Conservation (phyloP, 2,888 invertebrate species). For the Oscheius myriophilus region DNA sequence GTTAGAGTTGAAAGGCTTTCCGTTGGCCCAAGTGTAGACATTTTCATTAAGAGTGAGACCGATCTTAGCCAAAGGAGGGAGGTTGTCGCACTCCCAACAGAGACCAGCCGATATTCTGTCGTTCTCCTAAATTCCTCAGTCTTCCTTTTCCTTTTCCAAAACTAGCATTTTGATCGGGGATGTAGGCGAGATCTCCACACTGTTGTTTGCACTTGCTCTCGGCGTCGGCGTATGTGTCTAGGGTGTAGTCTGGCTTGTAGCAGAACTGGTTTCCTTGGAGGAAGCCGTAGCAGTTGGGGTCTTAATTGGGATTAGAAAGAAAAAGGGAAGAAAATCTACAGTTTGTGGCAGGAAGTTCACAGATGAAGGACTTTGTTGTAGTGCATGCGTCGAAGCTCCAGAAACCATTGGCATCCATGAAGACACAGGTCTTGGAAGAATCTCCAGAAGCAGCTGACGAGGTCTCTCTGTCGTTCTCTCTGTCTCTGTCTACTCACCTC, state of each 20-base stretch:
- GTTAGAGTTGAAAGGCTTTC: conserved; percentile 11
- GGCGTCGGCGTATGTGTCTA: conserved; percentile 1
- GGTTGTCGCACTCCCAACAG: conserved; percentile 19
- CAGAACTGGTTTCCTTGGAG: conserved; percentile 12
- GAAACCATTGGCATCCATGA: conserved; percentile 6
- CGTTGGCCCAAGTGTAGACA: conserved; percentile 13
- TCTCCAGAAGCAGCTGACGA: conserved; percentile 2
- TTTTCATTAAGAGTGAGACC: conserved; percentile 9
- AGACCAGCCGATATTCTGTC: conserved; percentile 12
- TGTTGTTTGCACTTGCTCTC: conserved; percentile 8
- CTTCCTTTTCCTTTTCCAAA: background rate
- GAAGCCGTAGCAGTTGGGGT: conserved; percentile 15
- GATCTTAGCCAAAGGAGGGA: conserved; percentile 13
- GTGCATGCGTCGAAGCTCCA: conserved; percentile 13
- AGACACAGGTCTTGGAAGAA: conserved; percentile 12
- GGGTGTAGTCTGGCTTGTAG: conserved; percentile 14
- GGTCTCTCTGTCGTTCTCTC: background rate
- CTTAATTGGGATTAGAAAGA: background rate
- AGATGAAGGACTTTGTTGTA: conserved; percentile 8
- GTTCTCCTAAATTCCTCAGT: conserved; percentile 10
- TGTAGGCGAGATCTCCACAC: conserved; percentile 12
- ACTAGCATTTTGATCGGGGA: conserved; percentile 10
- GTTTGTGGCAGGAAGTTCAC: conserved; percentile 12
- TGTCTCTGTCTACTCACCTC: background rate
- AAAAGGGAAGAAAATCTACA: background rate